phyloP scores from a whole-genome alignment of 2,113 vertebrate species.

The Tachysurus vachellii region DNA sequence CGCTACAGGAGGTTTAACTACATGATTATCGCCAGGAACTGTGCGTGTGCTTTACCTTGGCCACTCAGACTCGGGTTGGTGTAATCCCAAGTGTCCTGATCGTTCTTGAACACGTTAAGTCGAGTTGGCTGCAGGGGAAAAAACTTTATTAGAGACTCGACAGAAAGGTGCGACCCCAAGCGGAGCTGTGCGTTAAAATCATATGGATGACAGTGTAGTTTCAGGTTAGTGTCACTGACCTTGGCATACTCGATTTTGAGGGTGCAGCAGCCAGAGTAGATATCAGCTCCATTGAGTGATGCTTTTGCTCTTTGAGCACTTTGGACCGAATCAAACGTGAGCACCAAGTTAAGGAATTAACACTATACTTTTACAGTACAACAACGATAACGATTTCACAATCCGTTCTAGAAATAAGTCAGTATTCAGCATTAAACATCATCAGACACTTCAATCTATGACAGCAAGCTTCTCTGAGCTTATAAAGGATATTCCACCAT shows the following conservation, averaged over 20 bases:
- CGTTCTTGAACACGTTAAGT: conserved; percentile 96
- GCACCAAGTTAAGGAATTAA: conserved; percentile 72
- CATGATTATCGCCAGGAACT: conserved; percentile 63
- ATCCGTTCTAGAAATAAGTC: not conserved
- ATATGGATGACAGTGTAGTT: not conserved
- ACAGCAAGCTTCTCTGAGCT: not conserved
- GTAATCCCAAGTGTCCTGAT: conserved; percentile 98
- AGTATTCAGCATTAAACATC: not conserved
- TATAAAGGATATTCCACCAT: conserved; percentile 97
- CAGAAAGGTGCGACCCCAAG: not conserved
- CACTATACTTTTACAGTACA: too few species aligned
- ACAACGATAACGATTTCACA: not conserved
- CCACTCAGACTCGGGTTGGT: conserved; percentile 92
- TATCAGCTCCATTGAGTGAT: conserved; percentile 92
- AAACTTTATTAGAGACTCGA: not conserved
- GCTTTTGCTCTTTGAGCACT: conserved; percentile 95
- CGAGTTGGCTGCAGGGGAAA: conserved; percentile 80
- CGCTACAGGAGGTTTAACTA: conserved; percentile 61
- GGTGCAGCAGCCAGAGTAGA: conserved; percentile 95
- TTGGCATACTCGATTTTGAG: conserved; percentile 96
- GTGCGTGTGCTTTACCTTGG: conserved; percentile 81
- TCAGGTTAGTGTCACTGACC: conserved; percentile 67
- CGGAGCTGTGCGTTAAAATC: not conserved
- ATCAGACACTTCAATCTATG: not conserved
- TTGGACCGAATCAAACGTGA: conserved; percentile 91